Evolutionary conservation across 2,113 vertebrate species (phyloP).

Genomic region (Gnathonemus longibarbis): DNA sequence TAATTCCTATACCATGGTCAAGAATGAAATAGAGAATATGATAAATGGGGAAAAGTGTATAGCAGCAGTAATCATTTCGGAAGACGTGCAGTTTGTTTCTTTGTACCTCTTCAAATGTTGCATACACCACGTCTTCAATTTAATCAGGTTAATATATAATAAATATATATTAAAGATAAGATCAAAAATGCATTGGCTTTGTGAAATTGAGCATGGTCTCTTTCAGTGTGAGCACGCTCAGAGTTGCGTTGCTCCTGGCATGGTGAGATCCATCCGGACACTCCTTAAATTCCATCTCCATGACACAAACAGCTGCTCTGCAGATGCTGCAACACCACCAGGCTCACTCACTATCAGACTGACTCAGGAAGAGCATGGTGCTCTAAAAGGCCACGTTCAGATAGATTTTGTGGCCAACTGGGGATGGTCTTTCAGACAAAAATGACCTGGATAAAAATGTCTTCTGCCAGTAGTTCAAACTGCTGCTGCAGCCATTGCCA

Average conservation of each 20-base stretch:
- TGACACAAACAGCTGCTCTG: constrained; percentile 20
- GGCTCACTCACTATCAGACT: not conserved
- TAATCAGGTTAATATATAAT: not conserved
- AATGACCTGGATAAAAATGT: not conserved
- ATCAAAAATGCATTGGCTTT: not conserved
- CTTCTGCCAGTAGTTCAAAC: not conserved
- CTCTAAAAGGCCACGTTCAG: not conserved
- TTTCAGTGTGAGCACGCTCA: not conserved
- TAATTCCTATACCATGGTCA: not conserved
- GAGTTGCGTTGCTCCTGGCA: not conserved
- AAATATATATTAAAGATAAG: not conserved
- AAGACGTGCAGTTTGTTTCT: not conserved
- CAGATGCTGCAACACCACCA: not conserved
- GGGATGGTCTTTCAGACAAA: not conserved
- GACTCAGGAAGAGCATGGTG: not conserved
- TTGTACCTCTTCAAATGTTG: not conserved
- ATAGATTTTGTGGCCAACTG: not conserved
- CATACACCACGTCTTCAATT: not conserved
- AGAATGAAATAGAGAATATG: not conserved
- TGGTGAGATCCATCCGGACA: not conserved
- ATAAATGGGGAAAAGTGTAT: not conserved
- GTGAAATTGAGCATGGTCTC: not conserved
- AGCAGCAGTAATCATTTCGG: not conserved
- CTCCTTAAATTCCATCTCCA: constrained; percentile 30
- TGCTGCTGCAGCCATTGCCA: not conserved